Conservation (phyloP, 2,888 invertebrate species). For the Abrostola triplasia region DNA sequence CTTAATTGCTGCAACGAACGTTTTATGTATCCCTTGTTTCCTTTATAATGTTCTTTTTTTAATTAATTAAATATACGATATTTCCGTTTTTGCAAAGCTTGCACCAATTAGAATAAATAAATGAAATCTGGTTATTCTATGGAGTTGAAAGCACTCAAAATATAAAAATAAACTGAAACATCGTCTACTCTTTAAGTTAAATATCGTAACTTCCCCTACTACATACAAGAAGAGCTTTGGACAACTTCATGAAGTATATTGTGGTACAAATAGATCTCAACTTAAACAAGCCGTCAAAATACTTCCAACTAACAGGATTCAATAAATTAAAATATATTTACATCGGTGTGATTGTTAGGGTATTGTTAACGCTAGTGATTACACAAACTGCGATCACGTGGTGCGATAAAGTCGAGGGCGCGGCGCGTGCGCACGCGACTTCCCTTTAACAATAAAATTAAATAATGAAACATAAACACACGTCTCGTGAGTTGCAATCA, state of each 20-base stretch:
- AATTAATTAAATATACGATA: not conserved
- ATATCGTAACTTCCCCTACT: no score
- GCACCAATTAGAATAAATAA: not conserved
- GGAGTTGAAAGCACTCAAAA: no score
- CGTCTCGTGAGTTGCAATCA: slow-evolving; percentile 35
- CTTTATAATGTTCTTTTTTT: slow-evolving; percentile 4
- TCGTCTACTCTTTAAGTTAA: no score
- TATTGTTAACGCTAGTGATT: slow-evolving; percentile 36
- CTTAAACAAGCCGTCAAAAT: not conserved
- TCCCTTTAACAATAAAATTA: slow-evolving; percentile 44
- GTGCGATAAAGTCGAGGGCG: slow-evolving; percentile 43
- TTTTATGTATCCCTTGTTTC: slow-evolving; percentile 32
- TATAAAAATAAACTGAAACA: no score
- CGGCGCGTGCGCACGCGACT: slow-evolving; percentile 38
- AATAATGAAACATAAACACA: slow-evolving; percentile 39
- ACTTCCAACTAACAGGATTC: not conserved
- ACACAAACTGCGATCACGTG: slow-evolving; percentile 49
- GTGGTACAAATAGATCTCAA: not conserved
- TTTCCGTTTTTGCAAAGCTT: not conserved
- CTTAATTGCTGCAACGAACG: slow-evolving; percentile 40
- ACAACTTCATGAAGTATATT: no score
- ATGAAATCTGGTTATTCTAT: not conserved
- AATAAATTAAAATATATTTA: slow-evolving; percentile 32
- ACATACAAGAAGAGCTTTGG: no score
- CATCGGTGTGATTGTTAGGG: slow-evolving; percentile 20